Conservation (phyloP, 2,113 vertebrate genomes). For the Mus pahari region DNA sequence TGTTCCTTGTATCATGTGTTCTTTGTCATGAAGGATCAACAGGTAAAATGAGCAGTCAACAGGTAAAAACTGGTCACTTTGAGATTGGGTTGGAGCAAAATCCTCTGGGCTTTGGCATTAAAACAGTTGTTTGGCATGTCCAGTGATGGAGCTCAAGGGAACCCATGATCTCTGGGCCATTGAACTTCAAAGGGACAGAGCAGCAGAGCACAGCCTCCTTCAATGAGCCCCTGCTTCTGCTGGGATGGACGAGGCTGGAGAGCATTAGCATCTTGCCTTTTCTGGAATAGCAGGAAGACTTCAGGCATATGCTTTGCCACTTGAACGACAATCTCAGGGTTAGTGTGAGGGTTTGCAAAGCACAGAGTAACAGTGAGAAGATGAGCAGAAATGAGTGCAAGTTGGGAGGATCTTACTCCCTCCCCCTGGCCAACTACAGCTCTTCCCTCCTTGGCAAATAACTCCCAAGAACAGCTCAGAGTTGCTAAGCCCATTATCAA, state of each 20-base stretch:
- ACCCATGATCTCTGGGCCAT: not conserved
- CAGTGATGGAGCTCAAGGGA: slow-evolving; percentile 50
- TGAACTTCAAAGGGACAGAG: not conserved
- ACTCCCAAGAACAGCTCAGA: not conserved
- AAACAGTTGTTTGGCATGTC: slow-evolving; percentile 60
- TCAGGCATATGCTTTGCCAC: not conserved
- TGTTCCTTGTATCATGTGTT: slow-evolving; percentile 60
- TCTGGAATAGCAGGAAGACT: not conserved
- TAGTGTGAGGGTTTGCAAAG: too few species aligned
- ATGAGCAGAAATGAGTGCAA: too few species aligned
- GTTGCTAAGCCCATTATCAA: too few species aligned
- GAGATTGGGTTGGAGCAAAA: slow-evolving; percentile 58
- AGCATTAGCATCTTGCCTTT: not conserved
- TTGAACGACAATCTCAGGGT: not conserved
- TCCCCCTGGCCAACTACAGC: not conserved
- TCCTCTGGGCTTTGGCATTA: slow-evolving; percentile 32
- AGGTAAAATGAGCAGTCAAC: not conserved
- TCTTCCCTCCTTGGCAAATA: not conserved
- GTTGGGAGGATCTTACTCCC: too few species aligned
- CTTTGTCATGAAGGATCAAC: slow-evolving; percentile 42
- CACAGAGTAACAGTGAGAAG: not conserved
- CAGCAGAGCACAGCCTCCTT: not conserved
- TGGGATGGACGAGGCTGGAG: not conserved
- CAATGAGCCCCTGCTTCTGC: not conserved
- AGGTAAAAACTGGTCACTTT: slow-evolving; percentile 69